phyloP scores from a whole-genome alignment of 2,797 vertebrate species.

The Atherinosoma microstoma region DNA sequence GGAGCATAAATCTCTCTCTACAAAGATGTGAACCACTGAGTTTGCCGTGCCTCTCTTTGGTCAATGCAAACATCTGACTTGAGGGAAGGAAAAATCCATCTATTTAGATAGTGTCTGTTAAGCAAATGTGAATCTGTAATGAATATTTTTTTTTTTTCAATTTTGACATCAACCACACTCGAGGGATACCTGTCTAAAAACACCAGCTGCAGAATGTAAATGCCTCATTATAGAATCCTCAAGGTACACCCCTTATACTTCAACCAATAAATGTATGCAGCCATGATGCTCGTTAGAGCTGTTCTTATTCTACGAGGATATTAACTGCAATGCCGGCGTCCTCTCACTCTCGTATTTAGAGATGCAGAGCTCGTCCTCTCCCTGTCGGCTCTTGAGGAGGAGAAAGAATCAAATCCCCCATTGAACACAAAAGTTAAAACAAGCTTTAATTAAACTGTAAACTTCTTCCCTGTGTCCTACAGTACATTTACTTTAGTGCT shows the following conservation, averaged over 20 bases:
- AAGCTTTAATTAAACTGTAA: constrained; percentile 65
- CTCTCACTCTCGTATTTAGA: constrained; percentile 23
- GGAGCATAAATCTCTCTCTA: not conserved
- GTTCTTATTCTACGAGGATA: constrained; percentile 44
- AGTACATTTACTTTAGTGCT: constrained; percentile 25
- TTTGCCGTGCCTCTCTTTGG: not conserved
- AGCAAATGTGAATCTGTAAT: too few relatives aligned
- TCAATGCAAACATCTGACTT: not conserved
- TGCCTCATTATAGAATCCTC: constrained; percentile 55
- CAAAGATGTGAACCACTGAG: not conserved
- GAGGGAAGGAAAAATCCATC: not conserved
- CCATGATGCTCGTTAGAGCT: constrained; percentile 25
- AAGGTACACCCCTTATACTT: constrained; percentile 34
- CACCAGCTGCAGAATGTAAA: constrained; percentile 51
- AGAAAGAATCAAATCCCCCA: constrained; percentile 41
- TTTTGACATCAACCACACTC: constrained; percentile 23
- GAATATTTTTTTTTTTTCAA: constrained; percentile 12
- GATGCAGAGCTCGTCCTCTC: constrained; percentile 21
- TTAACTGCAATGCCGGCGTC: constrained; percentile 36
- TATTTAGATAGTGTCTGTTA: too few relatives aligned
- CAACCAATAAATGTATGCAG: constrained; percentile 46
- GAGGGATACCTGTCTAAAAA: constrained; percentile 8
- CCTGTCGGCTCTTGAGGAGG: constrained; percentile 7
- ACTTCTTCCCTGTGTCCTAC: constrained; percentile 44
- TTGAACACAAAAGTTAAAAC: constrained; percentile 51